Percentiles rank a stretch among this genome's conserved stretches.
Evolutionary conservation across 2,888 invertebrate species (phyloP).

Genomic region (Erebia aethiops): DNA sequence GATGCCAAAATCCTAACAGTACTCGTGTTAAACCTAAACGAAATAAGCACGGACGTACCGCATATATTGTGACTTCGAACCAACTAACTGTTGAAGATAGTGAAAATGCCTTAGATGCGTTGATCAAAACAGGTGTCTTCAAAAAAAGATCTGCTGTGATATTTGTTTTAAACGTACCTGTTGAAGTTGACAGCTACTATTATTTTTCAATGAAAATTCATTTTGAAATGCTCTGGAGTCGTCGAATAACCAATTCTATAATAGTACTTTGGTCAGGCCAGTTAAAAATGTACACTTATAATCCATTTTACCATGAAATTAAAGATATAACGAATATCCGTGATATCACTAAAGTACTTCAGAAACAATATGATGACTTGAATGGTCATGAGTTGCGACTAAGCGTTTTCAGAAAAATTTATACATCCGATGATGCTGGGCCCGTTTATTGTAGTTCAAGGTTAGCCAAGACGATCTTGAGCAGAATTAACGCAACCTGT

Average conservation of each 20-base stretch:
- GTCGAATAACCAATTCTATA: conserved; percentile 78
- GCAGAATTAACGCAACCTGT: conserved; percentile 68
- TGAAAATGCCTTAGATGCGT: conserved; percentile 60
- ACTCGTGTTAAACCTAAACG: conserved; percentile 63
- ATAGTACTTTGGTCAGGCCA: conserved; percentile 60
- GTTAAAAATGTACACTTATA: conserved; percentile 77
- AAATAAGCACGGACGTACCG: conserved; percentile 70
- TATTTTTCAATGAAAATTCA: conserved; percentile 67
- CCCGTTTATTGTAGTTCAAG: conserved; percentile 61
- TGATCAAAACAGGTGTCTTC: conserved; percentile 69
- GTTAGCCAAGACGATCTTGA: conserved; percentile 61
- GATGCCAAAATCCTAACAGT: conserved; percentile 61
- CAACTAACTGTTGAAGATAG: conserved; percentile 60
- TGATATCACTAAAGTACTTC: conserved; percentile 56
- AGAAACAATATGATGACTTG: conserved; percentile 62
- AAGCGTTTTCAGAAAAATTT: conserved; percentile 68
- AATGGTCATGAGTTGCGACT: conserved; percentile 61
- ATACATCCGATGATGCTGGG: conserved; percentile 56
- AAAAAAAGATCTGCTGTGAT: conserved; percentile 71
- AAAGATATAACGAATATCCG: conserved; percentile 65
- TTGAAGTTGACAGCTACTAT: conserved; percentile 63
- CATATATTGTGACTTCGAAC: conserved; percentile 69
- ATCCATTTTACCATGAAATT: conserved; percentile 73
- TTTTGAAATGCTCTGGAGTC: conserved; percentile 78
- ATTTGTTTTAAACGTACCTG: conserved; percentile 63